Evolutionary conservation across 2,113 vertebrate genomes (phyloP), one percentile per base, ranked within the genome.

Genomic region (Oreochromis tanganicae): DNA sequence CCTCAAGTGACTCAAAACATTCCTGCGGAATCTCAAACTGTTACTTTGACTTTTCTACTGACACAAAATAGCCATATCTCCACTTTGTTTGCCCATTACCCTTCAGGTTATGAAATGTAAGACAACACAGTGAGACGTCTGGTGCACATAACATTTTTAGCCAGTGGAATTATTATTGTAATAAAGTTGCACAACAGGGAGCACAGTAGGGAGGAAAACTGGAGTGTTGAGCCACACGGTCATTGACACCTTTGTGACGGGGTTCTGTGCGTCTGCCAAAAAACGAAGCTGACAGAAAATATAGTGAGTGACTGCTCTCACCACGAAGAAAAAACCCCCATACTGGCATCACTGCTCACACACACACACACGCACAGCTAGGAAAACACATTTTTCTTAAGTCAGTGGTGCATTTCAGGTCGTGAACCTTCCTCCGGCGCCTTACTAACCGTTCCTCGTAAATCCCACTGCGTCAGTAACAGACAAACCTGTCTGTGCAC

Each of bases 121-220:
- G 21, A 61, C 82, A 6, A 43, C 71, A 27, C 36, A 52, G 85
- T 3, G 52, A 80, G 57, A 38, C 16, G 5, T 81, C 46, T 66
- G 38, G 56, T 38, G 86, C 48, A 83, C 73, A 89, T 24, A 50
- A 83, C 24, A 80, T 41, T 83, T 87, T 68, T 32, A 86, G 55
- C 32, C 88, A 88, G 87, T 52, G 79, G 88, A 93, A 92, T 91
- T 88, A 94, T 91, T 88, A 84, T 83, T 78, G 75, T 82, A 94
- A 94, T 92, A 94, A 94, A 90, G 85, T n/a, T 55, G 38, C 83
- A 81, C 93, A 88, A 87, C 80, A 32, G 83, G 86, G 80, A 84
- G 56, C 84, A 79, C 87, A 81, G 78, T 82, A 71, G 87, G 78
- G 21, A 75, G 38, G 21, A 88, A 93, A 91, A 89, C 24, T 32